Evolutionary conservation across 2,888 invertebrate species (phyloP).

Genomic region (Baronia brevicornis): DNA sequence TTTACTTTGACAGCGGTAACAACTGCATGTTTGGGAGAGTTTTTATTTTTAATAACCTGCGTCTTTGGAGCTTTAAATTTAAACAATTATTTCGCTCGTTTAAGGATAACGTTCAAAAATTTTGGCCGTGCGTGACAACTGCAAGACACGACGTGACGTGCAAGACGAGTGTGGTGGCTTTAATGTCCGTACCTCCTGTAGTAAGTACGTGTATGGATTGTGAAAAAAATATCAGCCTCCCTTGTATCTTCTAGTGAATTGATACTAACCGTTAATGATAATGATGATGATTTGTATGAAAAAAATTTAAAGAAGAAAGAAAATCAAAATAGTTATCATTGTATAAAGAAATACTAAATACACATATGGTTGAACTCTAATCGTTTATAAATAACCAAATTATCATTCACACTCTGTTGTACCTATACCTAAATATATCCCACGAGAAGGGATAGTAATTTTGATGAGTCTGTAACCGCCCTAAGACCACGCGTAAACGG

Average conservation of each 20-base stretch:
- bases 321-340: background rate
- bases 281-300: too few relatives aligned
- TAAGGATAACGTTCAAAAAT: too few relatives aligned
- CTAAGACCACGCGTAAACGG: constrained; percentile 41
- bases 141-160: too few relatives aligned
- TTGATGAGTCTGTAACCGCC: constrained; percentile 39
- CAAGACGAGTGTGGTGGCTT: too few relatives aligned
- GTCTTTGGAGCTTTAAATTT: too few relatives aligned
- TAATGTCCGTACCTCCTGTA: too few relatives aligned
- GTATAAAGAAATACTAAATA: constrained; percentile 1
- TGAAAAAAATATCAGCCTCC: too few relatives aligned
- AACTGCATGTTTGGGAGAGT: constrained; percentile 44
- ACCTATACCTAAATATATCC: constrained; percentile 42
- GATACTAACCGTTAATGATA: too few relatives aligned
- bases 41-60: constrained; percentile 48
- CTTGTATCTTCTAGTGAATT: too few relatives aligned
- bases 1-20: constrained; percentile 51
- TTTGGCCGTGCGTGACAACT: too few relatives aligned
- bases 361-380: constrained; percentile 1
- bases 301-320: background rate
- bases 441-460: constrained; percentile 33
- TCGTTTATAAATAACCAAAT: constrained; percentile 37
- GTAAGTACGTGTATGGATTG: too few relatives aligned
- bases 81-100: too few relatives aligned
- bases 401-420: constrained; percentile 59